Conservation (phyloP, 2,888 invertebrate species). For the Branchipolynoe longqiensis region DNA sequence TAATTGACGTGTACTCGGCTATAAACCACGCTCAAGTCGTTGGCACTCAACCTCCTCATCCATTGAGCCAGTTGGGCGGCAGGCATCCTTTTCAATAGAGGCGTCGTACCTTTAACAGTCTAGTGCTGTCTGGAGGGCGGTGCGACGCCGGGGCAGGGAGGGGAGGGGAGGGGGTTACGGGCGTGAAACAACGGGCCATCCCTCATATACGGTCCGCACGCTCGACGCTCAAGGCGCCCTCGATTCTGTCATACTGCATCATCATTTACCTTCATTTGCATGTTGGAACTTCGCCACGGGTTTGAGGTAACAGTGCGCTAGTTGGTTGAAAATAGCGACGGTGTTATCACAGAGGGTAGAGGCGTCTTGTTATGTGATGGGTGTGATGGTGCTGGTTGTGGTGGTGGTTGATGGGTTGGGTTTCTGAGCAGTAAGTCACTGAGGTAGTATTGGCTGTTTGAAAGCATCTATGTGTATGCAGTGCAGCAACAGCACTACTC, state of each 20-base stretch:
- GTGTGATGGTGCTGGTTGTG: too few species aligned
- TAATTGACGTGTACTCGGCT: conserved; percentile 39
- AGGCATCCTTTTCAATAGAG: background rate
- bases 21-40: conserved; percentile 32
- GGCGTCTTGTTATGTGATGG: too few species aligned
- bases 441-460: too few species aligned
- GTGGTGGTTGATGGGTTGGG: background rate
- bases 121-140: background rate
- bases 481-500: too few species aligned
- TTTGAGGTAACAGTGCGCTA: too few species aligned
- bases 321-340: too few species aligned
- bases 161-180: conserved; percentile 2
- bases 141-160: background rate
- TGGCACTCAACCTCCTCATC: conserved; percentile 11
- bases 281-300: background rate
- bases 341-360: too few species aligned
- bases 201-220: background rate
- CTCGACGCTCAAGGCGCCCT: background rate
- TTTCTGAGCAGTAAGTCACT: background rate
- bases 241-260: conserved; percentile 16
- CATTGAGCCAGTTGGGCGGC: conserved; percentile 1
- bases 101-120: background rate
- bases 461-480: too few species aligned
- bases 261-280: conserved; percentile 28
- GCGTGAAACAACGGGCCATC: background rate